Evolutionary conservation across 2,888 invertebrate species (phyloP), one percentile per base, ranked within the genome.

Genomic region (Gryllus longicercus): DNA sequence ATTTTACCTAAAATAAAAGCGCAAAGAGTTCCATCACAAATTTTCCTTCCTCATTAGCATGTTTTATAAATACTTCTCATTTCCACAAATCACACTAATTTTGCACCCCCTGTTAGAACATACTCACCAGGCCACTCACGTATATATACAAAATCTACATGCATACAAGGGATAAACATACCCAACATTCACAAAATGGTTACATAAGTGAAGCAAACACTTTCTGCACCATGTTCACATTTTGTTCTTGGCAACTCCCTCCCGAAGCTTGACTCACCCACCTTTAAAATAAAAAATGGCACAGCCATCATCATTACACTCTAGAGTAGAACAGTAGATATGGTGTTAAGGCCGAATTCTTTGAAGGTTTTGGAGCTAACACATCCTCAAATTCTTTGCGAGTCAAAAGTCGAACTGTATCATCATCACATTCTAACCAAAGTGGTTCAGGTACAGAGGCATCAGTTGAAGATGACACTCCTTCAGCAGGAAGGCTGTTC

Each of bases 371-470:
- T 80, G 93, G 92, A 2, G 93, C 93, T 79, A 96, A 89, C 81
- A 95, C 90, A 83, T 95, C 94, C 84, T 93, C 91, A 83, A 96
- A 93, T 86, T 96, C 95, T 74, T 92, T 91, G 85, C 91, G 90
- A 51, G 94, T 91, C 86, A 96, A 92, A 12, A 93, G 91, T 83
- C 93, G 92, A 79, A 96, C 94, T 82, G 93, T 93, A 83, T 96
- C 96, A 86, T 96, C 96, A 86, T 96, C 96, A 86, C 96, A 96
- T 85, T 95, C 95, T 77, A 96, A 90, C 96, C 96, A 96, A 82
- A 91, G 88, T 12, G 88, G 85, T 11, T 88, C 85, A 81, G 85
- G 85, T 50, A 85, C 85, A 23, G 82, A 79, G 14, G 82, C 49
- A 75, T 81, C 79, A 75, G 79, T 50, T 25, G 81, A 51, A 21